phyloP scores from a whole-genome alignment of 2,888 invertebrate genomes.

The Philopedon plagiatum region DNA sequence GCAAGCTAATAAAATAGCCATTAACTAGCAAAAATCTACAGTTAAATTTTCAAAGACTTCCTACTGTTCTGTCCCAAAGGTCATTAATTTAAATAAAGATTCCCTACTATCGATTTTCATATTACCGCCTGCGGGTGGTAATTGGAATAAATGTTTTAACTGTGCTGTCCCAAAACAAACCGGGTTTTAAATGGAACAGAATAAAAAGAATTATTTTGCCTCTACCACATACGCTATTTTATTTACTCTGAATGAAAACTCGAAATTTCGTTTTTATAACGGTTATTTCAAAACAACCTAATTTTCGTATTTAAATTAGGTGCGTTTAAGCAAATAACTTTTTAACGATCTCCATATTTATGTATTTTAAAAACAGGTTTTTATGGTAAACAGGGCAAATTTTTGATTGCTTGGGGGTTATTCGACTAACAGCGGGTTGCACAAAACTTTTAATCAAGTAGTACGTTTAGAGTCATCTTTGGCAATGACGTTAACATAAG shows the following conservation, averaged over 20 bases:
- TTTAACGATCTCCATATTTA: not conserved
- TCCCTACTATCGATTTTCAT: conserved; percentile 30
- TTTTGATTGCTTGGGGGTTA: not conserved
- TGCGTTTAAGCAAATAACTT: not conserved
- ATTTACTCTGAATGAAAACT: not conserved
- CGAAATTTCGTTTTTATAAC: not conserved
- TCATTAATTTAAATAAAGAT: conserved; percentile 47
- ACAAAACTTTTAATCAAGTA: too few relatives aligned
- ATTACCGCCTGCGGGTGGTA: conserved; percentile 33
- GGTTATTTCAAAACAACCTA: not conserved
- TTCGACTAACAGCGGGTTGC: too few relatives aligned
- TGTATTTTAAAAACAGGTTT: not conserved
- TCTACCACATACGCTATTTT: not conserved
- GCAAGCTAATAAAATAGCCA: not conserved
- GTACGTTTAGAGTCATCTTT: too few relatives aligned
- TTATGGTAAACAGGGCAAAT: not conserved
- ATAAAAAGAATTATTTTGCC: conserved; percentile 3
- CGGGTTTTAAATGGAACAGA: conserved; percentile 10
- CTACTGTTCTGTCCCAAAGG: conserved; percentile 16
- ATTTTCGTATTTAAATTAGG: conserved; percentile 2
- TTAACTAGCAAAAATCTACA: not conserved
- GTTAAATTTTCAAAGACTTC: conserved; percentile 23
- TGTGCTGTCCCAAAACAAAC: conserved; percentile 20
- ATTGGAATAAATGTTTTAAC: conserved; percentile 44
- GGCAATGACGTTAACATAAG: too few relatives aligned